Base-by-base conservation (phyloP, 2,797 vertebrate species). In the Lagocephalus sceleratus region DNA sequence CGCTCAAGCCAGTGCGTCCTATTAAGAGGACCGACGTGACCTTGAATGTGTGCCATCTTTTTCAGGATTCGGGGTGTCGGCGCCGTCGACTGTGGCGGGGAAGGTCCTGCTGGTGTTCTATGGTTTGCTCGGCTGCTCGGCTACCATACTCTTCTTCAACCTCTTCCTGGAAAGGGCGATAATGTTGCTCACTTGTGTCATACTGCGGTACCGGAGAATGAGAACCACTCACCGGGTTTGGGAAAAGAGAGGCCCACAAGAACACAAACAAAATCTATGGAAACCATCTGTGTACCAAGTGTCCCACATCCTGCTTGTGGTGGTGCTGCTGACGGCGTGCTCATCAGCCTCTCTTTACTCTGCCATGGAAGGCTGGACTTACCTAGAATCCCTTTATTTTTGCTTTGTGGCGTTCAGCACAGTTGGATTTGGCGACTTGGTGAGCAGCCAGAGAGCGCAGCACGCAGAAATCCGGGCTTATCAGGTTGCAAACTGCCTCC, bases 351-450 rank as follows among this genome's bases (percentile, higher is more conserved):
- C 57, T 2, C 42, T 88, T 6, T 89, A 86, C 60, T 76, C 83
- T 1, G 60, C 51, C 29, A 81, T 83, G 69, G 87, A 90, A 65
- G 82, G 76, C 29, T 89, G 85, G 88, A 75, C 57, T 2, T 90
- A 80, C 63, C 39, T 58, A 12, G 85, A 88, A 50, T 87, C 86
- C 0, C 67, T 91, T 32, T 90, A 89, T 57, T 89, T 88, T 57
- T 90, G 87, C 68, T 91, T 89, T 11, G 84, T 89, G 60, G 78
- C 88, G 0, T 89, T 90, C 51, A 87, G 84, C 70, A 90, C 81
- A 0, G 82, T 88, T 21, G 89, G 85, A 20, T 90, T 90, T 12
- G 80, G 88, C 3, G 88, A 88, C 62, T 71, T 88, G 71, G 88
- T 89, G 14, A 89, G 85, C 6, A 57, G 79, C 43, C 89, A 87